phyloP scores from a whole-genome alignment of 2,888 invertebrate species.

The Euplexia lucipara region DNA sequence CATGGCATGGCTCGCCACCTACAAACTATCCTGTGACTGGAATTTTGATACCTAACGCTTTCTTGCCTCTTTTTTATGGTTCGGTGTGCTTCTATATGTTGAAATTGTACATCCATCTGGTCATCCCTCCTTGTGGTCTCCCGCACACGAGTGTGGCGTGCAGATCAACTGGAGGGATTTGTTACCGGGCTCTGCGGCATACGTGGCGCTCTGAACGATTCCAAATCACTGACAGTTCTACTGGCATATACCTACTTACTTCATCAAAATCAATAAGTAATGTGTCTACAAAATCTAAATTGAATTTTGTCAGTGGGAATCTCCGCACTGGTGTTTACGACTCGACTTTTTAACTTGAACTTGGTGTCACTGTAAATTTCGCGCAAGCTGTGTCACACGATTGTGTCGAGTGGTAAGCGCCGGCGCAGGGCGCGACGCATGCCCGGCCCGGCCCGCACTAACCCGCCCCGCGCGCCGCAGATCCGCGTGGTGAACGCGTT shows the following conservation, averaged over 20 bases:
- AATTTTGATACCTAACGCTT: constrained; percentile 88
- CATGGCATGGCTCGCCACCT: constrained; percentile 75
- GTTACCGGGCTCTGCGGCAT: constrained; percentile 53
- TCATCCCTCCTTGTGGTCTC: constrained; percentile 47
- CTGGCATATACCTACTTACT: constrained; percentile 29
- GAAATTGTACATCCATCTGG: constrained; percentile 64
- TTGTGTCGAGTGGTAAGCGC: constrained; percentile 32
- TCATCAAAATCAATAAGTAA: constrained; percentile 22
- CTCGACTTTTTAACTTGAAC: constrained; percentile 28
- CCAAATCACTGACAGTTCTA: constrained; percentile 30
- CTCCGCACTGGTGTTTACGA: constrained; percentile 38
- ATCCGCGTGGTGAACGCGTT: constrained; percentile 99
- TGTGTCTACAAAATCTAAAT: constrained; percentile 14
- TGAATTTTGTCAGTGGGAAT: constrained; percentile 40
- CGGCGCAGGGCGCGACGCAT: constrained; percentile 5
- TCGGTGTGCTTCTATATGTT: constrained; percentile 88
- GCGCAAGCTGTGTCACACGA: constrained; percentile 22
- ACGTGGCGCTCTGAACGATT: constrained; percentile 69
- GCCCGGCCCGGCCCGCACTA: constrained; percentile 24
- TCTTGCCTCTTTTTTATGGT: constrained; percentile 87
- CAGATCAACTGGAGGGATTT: constrained; percentile 47
- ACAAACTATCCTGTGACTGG: constrained; percentile 84
- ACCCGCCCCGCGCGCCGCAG: constrained; percentile 91
- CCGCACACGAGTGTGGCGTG: constrained; percentile 10
- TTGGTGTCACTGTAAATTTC: constrained; percentile 39